Evolutionary conservation across 2,888 invertebrate genomes (phyloP).

Genomic region (Apamea anceps): DNA sequence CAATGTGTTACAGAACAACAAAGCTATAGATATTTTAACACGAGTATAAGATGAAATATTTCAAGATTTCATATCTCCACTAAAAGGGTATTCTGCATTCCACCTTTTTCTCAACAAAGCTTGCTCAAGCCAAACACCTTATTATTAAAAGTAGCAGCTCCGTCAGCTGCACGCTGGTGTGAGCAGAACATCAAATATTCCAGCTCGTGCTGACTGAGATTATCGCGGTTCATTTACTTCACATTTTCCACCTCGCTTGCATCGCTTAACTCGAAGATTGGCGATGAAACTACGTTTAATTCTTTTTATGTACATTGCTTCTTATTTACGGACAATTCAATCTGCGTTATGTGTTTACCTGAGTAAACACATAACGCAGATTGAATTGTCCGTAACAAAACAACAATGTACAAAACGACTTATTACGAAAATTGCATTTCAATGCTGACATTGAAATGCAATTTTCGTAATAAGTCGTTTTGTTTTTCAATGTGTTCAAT

Average conservation of each 20-base stretch:
- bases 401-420: no score
- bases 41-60: neutral
- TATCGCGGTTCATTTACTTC: constrained; percentile 39
- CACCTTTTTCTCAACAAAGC: neutral
- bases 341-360: neutral
- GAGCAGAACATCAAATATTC: constrained; percentile 18
- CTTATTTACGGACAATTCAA: neutral
- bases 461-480: neutral
- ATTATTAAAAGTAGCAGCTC: constrained; percentile 13
- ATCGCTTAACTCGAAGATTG: constrained; percentile 14
- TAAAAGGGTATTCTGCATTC: neutral
- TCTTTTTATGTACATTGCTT: neutral
- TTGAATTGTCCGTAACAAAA: no score
- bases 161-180: constrained; percentile 6
- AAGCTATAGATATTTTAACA: neutral
- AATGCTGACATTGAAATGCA: no score
- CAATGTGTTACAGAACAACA: neutral
- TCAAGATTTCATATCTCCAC: neutral
- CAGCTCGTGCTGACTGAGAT: constrained; percentile 17
- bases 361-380: no score
- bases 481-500: neutral
- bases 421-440: no score
- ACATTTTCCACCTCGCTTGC: constrained; percentile 34
- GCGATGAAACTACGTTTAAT: neutral
- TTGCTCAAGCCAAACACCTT: constrained; percentile 19